Conservation (phyloP, 2,797 vertebrate genomes). For the Euphonia xanthogaster region DNA sequence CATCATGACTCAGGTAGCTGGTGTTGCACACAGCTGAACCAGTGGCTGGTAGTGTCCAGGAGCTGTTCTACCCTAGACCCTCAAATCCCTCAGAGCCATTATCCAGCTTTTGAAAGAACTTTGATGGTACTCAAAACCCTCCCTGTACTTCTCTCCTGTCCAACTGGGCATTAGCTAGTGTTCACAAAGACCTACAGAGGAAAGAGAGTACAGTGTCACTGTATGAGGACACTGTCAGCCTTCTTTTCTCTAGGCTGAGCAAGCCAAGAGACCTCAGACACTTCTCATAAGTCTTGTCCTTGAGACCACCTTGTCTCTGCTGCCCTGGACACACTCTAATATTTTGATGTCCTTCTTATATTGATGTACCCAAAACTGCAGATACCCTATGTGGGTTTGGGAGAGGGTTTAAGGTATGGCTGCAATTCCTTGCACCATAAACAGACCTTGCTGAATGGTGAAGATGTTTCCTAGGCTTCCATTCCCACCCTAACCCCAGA, state of each 20-base stretch:
- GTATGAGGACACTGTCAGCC: neutral
- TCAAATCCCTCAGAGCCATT: neutral
- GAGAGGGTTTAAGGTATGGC: neutral
- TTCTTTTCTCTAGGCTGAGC: neutral
- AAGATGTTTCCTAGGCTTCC: neutral
- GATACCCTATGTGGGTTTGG: neutral
- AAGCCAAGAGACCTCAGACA: neutral
- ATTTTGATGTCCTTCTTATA: neutral
- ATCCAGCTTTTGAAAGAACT: neutral
- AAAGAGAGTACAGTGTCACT: neutral
- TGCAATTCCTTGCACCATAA: neutral
- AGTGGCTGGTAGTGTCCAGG: neutral
- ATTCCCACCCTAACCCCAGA: neutral
- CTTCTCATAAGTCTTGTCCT: neutral
- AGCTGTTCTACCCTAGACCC: neutral
- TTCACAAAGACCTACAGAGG: neutral
- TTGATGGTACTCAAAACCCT: neutral
- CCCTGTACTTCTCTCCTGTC: neutral
- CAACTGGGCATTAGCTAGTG: accelerated
- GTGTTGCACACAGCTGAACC: no score
- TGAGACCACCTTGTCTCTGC: neutral
- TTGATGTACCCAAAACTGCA: neutral
- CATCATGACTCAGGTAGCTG: neutral
- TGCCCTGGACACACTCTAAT: neutral
- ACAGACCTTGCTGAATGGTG: neutral